These are phyloP conservation scores for Beris chalybata DNA, from an alignment of 2,888 invertebrate genomes.

Conservation along the genomic window DNA sequence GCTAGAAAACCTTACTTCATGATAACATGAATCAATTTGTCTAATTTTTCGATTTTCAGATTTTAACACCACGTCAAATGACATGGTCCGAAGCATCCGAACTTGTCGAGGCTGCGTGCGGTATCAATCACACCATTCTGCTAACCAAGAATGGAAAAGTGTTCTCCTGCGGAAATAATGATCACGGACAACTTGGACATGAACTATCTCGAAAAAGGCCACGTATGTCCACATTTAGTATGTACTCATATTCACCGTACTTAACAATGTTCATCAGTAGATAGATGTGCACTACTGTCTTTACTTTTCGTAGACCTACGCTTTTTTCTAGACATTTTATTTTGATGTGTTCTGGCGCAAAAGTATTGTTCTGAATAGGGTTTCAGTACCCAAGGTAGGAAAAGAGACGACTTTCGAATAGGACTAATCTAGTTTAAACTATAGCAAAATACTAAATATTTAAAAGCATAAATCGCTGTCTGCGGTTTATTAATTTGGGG, in stretches of 20 bases:
- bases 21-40: too few species aligned
- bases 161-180: slow-evolving; percentile 92
- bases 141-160: slow-evolving; percentile 76
- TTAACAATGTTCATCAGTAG: slow-evolving; percentile 3
- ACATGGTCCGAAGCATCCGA: slow-evolving; percentile 64
- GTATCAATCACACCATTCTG: slow-evolving; percentile 80
- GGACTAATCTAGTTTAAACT: too few species aligned
- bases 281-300: not conserved
- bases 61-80: slow-evolving; percentile 64
- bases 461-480: too few species aligned
- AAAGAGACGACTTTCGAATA: too few species aligned
- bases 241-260: slow-evolving; percentile 51
- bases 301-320: too few species aligned
- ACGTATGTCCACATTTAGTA: slow-evolving; percentile 67
- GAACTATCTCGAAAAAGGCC: slow-evolving; percentile 66
- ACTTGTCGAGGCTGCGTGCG: slow-evolving; percentile 68
- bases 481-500: too few species aligned
- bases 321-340: too few species aligned
- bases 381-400: too few species aligned
- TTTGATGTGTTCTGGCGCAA: too few species aligned
- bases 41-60: slow-evolving; percentile 55
- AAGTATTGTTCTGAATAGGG: too few species aligned
- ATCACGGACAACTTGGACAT: slow-evolving; percentile 88
- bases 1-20: slow-evolving; percentile 1
- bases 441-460: too few species aligned